Base-by-base conservation (phyloP, 2,888 invertebrate species). In the Junonia oenone region DNA sequence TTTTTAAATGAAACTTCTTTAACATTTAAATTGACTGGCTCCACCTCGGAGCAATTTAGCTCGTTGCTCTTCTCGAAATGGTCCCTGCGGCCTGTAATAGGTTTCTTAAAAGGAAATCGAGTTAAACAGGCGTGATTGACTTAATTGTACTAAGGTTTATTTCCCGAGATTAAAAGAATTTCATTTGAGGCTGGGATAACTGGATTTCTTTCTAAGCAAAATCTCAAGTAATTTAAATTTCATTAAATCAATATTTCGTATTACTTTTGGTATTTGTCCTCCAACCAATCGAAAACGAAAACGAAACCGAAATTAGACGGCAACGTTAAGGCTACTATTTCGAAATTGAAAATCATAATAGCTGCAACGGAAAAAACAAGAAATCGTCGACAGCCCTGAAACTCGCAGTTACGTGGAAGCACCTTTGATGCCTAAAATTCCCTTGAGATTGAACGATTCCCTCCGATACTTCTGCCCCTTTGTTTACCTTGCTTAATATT, bases 101-200 rank as follows among this genome's bases (percentile, higher is more conserved):
- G 81, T 83, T 81, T 82, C 78, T 80, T 81, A 76, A 80, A 83
- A 78, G 79, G 77, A 83, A 84, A 86, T 85, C 77, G 75, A 83
- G 81, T 85, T 84, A 83, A 82, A 77, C 76, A 83, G 74, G 71
- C 79, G 76, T 83, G 84, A 84, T 85, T 83, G 78, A 84, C 83
- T 83, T 83, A 79, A 85, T 83, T 83, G 75, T 75, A 72, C 69
- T 73, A 72, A 75, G 67, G 71, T 75, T 81, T 75, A 76, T 75
- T 74, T 72, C 19, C 47, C 45, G 35, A 57, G 55, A 61, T 59
- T 55, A 55, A 51, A 55, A 55, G 51, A 58, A 51, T 58, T 46
- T 14, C 51, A 35, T 51, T 50, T 46, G 37, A 53, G 40, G 45
- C 35, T 29, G 56, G 13, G 19, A 52, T 58, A 59, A 56, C 33